Evolutionary conservation across 2,888 invertebrate genomes (phyloP), one percentile per base, ranked within the genome.

Genomic region (Megalurothrips usitatus): DNA sequence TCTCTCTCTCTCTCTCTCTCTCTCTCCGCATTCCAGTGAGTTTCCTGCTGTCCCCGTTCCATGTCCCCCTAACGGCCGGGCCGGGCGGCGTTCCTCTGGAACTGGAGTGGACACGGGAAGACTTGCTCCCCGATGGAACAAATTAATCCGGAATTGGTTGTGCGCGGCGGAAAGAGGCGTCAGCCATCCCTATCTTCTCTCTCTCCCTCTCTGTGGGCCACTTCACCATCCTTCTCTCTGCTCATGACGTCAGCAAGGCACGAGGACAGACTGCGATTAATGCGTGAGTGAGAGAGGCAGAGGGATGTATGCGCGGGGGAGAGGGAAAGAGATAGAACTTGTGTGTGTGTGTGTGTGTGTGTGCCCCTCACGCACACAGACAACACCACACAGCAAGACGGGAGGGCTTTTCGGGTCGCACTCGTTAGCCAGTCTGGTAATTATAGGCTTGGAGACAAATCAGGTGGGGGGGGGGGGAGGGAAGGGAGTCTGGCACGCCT

Each of bases 71-170:
- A 43, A 43, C 34, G 34, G 34, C 34, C 6, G 34, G 34, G 3
- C 34, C 2, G 34, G 34, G 34, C 34, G 34, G 34, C 3, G 34
- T 2, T 2, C 34, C 6, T 19, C 52, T 12, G 19, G 52, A 1
- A 23, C 68, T 23, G 68, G 23, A 68, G 68, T 68, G 68, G 68
- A 75, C 68, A 75, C n/a, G 68, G 68, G 68, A 75, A 75, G 68
- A 75, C 68, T 43, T 43, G 34, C 34, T 23, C 10, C 68, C 68
- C 9, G 68, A 75, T 75, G 23, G 68, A 75, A 75, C 68, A 26
- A 75, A 75, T 75, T 75, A 75, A 75, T 75, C 68, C 23, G 68
- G 68, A 26, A 75, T 75, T 58, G 58, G 58, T 17, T 8, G 12
- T 19, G 58, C 58, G 34, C 34, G 34, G 34, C n/a, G 58, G 17